Evolutionary conservation across 2,113 vertebrate species (phyloP).

Genomic region (Leucosticte australis): DNA sequence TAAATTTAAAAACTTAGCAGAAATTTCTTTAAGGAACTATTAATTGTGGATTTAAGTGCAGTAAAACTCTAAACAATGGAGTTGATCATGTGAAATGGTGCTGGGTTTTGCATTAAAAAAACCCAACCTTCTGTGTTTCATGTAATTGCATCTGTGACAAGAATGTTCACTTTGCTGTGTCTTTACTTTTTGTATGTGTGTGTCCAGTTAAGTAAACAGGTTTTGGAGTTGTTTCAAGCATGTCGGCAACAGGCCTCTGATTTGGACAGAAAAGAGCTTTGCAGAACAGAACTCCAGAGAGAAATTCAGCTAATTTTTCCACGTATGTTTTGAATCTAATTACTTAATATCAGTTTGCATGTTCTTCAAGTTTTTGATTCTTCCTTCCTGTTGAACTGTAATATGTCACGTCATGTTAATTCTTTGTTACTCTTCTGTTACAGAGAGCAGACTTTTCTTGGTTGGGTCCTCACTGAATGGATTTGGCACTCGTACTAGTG

Average conservation of each 20-base stretch:
- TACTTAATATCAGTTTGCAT: background rate
- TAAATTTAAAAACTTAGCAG: background rate
- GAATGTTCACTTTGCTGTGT: background rate
- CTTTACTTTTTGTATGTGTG: conserved; percentile 25
- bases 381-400: background rate
- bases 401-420: background rate
- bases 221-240: conserved; percentile 85
- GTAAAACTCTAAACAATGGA: background rate
- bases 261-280: conserved; percentile 87
- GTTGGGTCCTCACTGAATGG: conserved; percentile 94
- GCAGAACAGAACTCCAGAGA: conserved; percentile 81
- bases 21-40: background rate
- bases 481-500: conserved; percentile 89
- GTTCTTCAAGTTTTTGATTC: rapidly evolving
- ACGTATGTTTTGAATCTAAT: conserved; percentile 72
- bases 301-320: conserved; percentile 86
- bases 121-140: background rate
- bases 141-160: background rate
- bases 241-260: conserved; percentile 87
- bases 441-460: conserved; percentile 86
- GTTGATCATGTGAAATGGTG: background rate
- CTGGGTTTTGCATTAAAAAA: background rate
- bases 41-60: background rate
- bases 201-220: conserved; percentile 87
- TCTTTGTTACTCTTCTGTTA: background rate